A percentile compares a stretch with the other conserved stretches of the same genome.
Conservation (phyloP, 2,797 vertebrate species). For the Megaceryle alcyon region DNA sequence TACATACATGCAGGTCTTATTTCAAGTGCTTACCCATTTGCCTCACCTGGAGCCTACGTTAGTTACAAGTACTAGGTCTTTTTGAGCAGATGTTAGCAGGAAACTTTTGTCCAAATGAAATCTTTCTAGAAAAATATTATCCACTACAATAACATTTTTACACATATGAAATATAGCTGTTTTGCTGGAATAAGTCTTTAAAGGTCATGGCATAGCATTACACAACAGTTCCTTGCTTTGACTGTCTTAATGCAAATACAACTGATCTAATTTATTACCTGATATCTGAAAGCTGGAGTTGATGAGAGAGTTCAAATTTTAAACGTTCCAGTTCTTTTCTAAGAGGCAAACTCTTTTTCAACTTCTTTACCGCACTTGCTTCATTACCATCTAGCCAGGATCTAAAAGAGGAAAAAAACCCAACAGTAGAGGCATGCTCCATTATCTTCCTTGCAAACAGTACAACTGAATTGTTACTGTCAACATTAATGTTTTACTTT, state of each 20-base stretch:
- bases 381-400: slow-evolving; percentile 90
- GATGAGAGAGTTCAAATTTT: slow-evolving; percentile 84
- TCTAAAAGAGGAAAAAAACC: slow-evolving; percentile 70
- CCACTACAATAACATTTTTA: not conserved
- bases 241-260: not conserved
- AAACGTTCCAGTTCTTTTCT: slow-evolving; percentile 88
- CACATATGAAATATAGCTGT: not conserved
- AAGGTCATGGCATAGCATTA: not conserved
- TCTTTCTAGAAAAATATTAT: not conserved
- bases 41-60: not conserved
- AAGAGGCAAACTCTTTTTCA: slow-evolving; percentile 87
- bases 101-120: not conserved
- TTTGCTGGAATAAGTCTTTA: not conserved
- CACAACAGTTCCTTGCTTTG: not conserved
- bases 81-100: not conserved
- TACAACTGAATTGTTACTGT: not conserved
- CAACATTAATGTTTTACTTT: not conserved
- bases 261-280: slow-evolving; percentile 79
- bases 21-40: not conserved
- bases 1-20: rapidly evolving
- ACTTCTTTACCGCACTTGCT: slow-evolving; percentile 84
- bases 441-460: not conserved
- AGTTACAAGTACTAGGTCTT: not conserved
- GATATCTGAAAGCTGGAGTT: slow-evolving; percentile 88
- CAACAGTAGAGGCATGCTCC: not conserved